Conservation (phyloP, 2,113 vertebrate genomes). For the Rhinolophus ferrumequinum region DNA sequence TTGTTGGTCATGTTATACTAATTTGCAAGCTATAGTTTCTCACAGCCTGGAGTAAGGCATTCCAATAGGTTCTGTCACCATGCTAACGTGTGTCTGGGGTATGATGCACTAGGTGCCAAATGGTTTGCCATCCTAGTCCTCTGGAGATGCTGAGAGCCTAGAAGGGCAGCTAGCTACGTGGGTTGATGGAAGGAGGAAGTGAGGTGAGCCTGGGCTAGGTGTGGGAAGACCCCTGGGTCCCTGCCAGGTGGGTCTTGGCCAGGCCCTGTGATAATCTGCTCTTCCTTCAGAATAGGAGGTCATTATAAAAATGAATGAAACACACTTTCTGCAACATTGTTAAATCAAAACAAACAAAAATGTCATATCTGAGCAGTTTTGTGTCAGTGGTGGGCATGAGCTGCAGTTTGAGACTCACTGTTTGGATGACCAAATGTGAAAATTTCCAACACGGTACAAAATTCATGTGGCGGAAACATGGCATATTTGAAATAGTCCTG, state of each 20-base stretch:
- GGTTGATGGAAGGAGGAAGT: background rate
- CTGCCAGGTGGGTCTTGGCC: background rate
- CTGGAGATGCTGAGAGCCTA: background rate
- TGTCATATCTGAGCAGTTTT: background rate
- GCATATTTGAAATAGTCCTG: background rate
- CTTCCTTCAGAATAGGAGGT: background rate
- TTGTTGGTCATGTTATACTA: background rate
- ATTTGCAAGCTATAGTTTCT: background rate
- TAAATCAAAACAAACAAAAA: constrained; percentile 4
- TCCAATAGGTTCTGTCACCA: background rate
- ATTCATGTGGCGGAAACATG: background rate
- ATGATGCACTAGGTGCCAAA: too few species aligned
- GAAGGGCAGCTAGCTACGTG: background rate
- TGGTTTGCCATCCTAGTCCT: background rate
- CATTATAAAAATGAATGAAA: background rate
- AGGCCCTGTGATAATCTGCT: background rate
- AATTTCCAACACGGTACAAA: background rate
- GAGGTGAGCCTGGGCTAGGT: background rate
- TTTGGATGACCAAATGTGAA: background rate
- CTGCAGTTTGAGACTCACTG: background rate
- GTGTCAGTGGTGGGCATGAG: background rate
- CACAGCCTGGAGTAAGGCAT: too few species aligned
- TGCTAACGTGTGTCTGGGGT: too few species aligned
- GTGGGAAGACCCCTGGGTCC: background rate
- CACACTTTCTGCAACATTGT: background rate